phyloP scores from a whole-genome alignment of 2,797 vertebrate genomes.

The Dendrocincla tyrannina region DNA sequence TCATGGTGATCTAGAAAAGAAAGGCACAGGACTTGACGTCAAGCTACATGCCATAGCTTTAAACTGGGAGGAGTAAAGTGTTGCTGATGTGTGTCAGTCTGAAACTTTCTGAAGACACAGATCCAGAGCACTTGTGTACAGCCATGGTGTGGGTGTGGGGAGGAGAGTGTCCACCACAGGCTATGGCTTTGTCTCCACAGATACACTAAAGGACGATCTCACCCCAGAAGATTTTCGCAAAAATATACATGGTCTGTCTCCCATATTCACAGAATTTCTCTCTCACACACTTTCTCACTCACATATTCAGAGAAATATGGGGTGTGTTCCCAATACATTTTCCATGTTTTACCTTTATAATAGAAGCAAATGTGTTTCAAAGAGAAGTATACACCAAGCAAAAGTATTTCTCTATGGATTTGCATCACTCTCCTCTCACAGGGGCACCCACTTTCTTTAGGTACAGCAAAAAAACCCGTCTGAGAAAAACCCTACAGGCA shows the following conservation, averaged over 20 bases:
- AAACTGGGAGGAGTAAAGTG: neutral
- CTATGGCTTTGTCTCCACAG: neutral
- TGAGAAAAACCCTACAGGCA: neutral
- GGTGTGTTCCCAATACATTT: neutral
- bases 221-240: neutral
- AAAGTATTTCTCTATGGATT: neutral
- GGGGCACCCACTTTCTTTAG: neutral
- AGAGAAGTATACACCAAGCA: neutral
- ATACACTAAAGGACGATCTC: neutral
- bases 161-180: neutral
- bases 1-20: neutral
- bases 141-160: neutral
- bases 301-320: neutral
- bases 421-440: neutral
- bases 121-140: neutral
- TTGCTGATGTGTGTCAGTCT: neutral
- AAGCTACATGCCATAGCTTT: neutral
- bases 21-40: neutral
- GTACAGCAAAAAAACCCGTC: neutral
- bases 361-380: neutral
- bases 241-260: neutral
- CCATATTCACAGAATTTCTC: neutral
- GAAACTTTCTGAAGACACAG: neutral
- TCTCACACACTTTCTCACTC: neutral
- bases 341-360: neutral